Evolutionary conservation across 30 jellyfish, hydroid and myxozoan genomes (phyloP).

Genomic region (Aurelia sp.): DNA sequence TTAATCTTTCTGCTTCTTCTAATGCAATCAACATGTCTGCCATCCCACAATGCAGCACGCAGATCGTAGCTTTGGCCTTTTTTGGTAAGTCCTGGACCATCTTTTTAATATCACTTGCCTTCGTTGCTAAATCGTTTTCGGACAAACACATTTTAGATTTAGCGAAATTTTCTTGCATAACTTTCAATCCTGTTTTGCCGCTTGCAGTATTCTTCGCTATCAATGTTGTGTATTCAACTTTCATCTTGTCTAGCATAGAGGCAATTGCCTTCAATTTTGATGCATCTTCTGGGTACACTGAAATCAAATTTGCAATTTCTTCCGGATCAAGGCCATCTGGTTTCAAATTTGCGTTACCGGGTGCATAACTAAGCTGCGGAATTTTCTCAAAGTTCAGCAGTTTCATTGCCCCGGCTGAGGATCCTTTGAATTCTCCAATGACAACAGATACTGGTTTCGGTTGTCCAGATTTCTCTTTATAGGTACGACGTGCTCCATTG

Average conservation of each 20-base stretch:
- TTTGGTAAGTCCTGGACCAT: slow-evolving; percentile 26
- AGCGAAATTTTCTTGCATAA: slow-evolving; percentile 17
- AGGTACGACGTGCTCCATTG: slow-evolving; percentile 63
- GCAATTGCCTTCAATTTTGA: slow-evolving; percentile 69
- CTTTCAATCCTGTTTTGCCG: slow-evolving; percentile 68
- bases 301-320: slow-evolving; percentile 39
- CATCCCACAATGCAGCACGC: slow-evolving; percentile 67
- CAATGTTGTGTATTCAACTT: slow-evolving; percentile 73
- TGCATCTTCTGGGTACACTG: slow-evolving; percentile 84
- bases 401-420: slow-evolving; percentile 51
- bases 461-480: slow-evolving; percentile 29
- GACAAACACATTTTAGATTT: slow-evolving; percentile 22
- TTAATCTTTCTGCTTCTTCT: slow-evolving; percentile 46
- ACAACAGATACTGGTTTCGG: slow-evolving; percentile 79
- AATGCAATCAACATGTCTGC: slow-evolving; percentile 43
- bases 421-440: slow-evolving; percentile 56
- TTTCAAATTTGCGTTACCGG: slow-evolving; percentile 46
- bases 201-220: slow-evolving; percentile 61
- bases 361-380: slow-evolving; percentile 84
- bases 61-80: slow-evolving; percentile 59
- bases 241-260: slow-evolving; percentile 34
- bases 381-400: slow-evolving; percentile 68
- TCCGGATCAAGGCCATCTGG: slow-evolving; percentile 44
- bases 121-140: slow-evolving; percentile 8
- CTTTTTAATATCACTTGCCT: slow-evolving; percentile 36